Conservation (phyloP, 2,888 invertebrate genomes). For the Fragum fragum region DNA sequence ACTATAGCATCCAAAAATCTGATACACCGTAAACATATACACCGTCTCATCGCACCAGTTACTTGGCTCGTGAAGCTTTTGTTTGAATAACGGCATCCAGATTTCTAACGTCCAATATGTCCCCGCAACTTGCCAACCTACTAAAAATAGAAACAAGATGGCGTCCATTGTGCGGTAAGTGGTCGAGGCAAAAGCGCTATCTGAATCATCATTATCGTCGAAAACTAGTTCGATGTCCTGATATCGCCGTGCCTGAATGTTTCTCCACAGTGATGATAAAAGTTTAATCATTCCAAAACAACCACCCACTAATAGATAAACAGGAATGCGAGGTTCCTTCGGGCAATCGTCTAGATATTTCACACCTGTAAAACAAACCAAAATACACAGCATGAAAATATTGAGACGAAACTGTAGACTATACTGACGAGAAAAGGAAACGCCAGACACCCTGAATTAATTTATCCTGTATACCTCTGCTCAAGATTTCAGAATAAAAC, state of each 20-base stretch:
- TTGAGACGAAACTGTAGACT: no score
- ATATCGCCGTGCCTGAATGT: constrained; percentile 89
- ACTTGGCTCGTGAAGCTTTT: constrained; percentile 92
- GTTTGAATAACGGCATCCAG: constrained; percentile 92
- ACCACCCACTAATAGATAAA: constrained; percentile 94
- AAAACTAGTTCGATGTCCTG: constrained; percentile 84
- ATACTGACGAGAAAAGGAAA: no score
- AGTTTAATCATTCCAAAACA: constrained; percentile 91
- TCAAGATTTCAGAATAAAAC: no score
- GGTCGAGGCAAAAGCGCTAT: constrained; percentile 83
- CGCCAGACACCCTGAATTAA: no score
- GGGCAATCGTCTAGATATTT: constrained; percentile 94
- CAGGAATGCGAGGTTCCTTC: constrained; percentile 92
- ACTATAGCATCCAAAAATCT: constrained; percentile 91
- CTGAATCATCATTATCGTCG: constrained; percentile 74
- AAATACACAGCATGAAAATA: no score
- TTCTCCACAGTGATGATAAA: constrained; percentile 89
- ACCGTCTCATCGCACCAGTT: constrained; percentile 93
- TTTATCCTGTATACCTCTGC: no score
- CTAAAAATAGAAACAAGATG: constrained; percentile 90
- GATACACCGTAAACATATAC: constrained; percentile 92
- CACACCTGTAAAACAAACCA: constrained; percentile 89
- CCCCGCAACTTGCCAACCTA: constrained; percentile 92
- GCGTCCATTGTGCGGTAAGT: constrained; percentile 90
- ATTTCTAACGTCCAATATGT: constrained; percentile 93